These are phyloP conservation scores for Dioctria linearis DNA, from an alignment of 2,888 invertebrate species.

Conservation along the genomic window DNA sequence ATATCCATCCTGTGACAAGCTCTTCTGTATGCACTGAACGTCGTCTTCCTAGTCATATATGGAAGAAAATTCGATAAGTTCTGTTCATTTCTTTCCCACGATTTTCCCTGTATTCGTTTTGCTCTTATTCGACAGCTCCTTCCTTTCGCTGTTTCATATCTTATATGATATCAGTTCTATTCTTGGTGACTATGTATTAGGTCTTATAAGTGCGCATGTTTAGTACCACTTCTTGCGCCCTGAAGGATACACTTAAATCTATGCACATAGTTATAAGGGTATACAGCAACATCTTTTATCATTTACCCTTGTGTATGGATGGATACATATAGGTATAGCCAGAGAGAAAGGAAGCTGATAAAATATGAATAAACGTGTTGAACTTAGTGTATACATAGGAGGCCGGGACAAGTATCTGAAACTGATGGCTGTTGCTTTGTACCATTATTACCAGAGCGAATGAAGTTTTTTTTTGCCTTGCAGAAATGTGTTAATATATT, in stretches of 20 bases:
- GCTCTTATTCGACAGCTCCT: background rate
- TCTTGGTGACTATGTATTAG: background rate
- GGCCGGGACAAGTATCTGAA: background rate
- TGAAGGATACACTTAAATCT: background rate
- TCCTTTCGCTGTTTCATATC: background rate
- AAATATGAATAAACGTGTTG: conserved; percentile 53
- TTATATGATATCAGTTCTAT: background rate
- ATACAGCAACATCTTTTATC: conserved; percentile 34
- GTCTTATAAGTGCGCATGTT: conserved; percentile 26
- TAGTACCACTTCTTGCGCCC: conserved; percentile 35
- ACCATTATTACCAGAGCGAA: conserved; percentile 6
- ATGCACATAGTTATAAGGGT: background rate
- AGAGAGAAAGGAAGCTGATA: conserved; percentile 32
- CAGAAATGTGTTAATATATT: no score
- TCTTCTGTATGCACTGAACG: conserved; percentile 53
- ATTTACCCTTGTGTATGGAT: conserved; percentile 11
- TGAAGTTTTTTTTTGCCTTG: background rate
- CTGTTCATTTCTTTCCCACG: conserved; percentile 28
- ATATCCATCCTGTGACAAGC: conserved; percentile 32
- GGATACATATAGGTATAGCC: background rate
- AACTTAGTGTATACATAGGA: conserved; percentile 6
- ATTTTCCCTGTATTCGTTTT: background rate
- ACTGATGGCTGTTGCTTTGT: conserved; percentile 38
- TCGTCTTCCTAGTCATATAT: conserved; percentile 52
- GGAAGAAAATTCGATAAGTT: conserved; percentile 53